phyloP scores from a whole-genome alignment of 2,113 vertebrate genomes.

The Trematomus loennbergii region DNA sequence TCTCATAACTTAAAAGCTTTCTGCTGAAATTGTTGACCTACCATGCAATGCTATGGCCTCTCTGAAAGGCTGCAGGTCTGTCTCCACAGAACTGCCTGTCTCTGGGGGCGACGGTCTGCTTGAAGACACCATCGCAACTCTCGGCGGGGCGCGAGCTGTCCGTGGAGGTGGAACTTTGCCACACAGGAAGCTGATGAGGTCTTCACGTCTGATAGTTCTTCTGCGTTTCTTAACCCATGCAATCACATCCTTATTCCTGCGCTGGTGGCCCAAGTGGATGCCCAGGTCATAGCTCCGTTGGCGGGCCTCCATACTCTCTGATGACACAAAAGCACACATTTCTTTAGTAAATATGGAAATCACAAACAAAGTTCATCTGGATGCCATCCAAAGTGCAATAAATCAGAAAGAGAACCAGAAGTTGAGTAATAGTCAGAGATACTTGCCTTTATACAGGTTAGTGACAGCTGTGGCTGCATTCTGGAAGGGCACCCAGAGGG shows the following conservation, averaged over 20 bases:
- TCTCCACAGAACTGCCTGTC: slow-evolving; percentile 96
- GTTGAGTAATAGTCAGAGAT: background rate
- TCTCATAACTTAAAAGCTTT: background rate
- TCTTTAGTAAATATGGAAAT: slow-evolving; percentile 6
- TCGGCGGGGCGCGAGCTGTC: slow-evolving; percentile 93
- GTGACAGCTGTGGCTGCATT: slow-evolving; percentile 98
- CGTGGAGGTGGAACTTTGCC: slow-evolving; percentile 97
- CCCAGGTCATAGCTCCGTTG: slow-evolving; percentile 97
- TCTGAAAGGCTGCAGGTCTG: slow-evolving; percentile 98
- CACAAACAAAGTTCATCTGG: background rate
- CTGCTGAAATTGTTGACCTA: slow-evolving; percentile 69
- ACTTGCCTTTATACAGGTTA: slow-evolving; percentile 97
- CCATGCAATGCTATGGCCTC: slow-evolving; percentile 99
- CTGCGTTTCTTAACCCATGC: slow-evolving; percentile 99
- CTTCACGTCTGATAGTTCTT: slow-evolving; percentile 97
- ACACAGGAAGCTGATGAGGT: slow-evolving; percentile 99
- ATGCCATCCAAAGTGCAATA: background rate
- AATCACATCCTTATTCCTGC: slow-evolving; percentile 97
- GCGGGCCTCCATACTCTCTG: slow-evolving; percentile 96
- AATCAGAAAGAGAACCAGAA: background rate
- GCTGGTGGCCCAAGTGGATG: slow-evolving; percentile 96
- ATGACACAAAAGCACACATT: background rate
- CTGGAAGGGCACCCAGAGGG: slow-evolving; percentile 98
- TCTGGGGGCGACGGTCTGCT: slow-evolving; percentile 92
- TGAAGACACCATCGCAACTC: slow-evolving; percentile 95